These are phyloP conservation scores for Macquaria ambigua DNA, from an alignment of 2,113 vertebrate species.

Conservation along the genomic window DNA sequence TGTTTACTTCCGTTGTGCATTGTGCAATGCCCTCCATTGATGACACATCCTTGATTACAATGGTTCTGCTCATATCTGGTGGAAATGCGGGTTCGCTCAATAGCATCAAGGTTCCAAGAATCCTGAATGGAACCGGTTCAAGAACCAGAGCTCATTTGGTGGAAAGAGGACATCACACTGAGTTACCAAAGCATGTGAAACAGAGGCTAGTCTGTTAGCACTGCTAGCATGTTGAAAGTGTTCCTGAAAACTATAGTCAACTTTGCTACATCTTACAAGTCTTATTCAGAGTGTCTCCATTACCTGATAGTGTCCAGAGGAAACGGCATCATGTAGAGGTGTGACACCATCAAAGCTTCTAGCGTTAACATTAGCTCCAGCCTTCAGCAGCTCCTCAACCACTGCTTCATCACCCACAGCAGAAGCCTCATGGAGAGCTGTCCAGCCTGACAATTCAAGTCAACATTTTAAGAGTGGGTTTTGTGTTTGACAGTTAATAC, in stretches of 20 bases:
- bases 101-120: too few relatives aligned
- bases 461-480: background rate
- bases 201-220: background rate
- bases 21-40: too few relatives aligned
- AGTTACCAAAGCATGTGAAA: background rate
- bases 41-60: too few relatives aligned
- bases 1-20: too few relatives aligned
- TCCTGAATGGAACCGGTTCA: too few relatives aligned
- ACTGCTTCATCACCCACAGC: conserved; percentile 75
- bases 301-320: conserved; percentile 85
- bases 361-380: conserved; percentile 86
- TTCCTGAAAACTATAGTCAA: background rate
- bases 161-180: too few relatives aligned
- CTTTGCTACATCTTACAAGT: background rate
- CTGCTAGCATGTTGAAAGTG: background rate
- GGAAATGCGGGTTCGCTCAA: too few relatives aligned
- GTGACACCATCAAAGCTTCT: conserved; percentile 81
- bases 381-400: conserved; percentile 85
- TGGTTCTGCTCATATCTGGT: too few relatives aligned
- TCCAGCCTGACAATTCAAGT: conserved; percentile 85
- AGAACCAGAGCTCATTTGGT: too few relatives aligned
- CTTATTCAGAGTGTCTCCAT: background rate
- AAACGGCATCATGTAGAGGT: conserved; percentile 88
- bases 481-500: background rate
- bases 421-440: conserved; percentile 89